Evolutionary conservation across 2,113 vertebrate genomes (phyloP).

Genomic region (Crypturellus undulatus): DNA sequence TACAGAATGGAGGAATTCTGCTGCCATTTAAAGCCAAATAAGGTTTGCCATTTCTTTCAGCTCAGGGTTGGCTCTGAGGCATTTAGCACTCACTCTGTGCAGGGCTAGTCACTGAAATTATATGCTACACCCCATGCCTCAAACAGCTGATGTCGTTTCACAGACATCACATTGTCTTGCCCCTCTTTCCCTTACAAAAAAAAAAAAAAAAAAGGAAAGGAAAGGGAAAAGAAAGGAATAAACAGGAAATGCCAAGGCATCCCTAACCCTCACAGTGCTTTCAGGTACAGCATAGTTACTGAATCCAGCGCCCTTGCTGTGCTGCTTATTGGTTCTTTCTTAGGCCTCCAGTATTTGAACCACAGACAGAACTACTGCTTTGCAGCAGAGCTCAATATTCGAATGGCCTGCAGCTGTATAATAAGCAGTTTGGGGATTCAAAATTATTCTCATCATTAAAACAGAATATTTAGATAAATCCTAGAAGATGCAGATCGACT

Average conservation of each 20-base stretch:
- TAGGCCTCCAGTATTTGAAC: conserved; percentile 2
- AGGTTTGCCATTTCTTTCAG: not conserved
- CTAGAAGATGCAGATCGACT: conserved; percentile 25
- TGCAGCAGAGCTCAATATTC: conserved; percentile 23
- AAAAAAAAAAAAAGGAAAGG: not conserved
- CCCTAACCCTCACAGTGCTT: not conserved
- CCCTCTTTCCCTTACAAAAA: not conserved
- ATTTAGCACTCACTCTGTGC: not conserved
- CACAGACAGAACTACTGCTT: not conserved
- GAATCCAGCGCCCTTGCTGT: not conserved
- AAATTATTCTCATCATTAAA: conserved; percentile 47
- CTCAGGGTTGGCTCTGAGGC: not conserved
- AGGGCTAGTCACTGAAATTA: not conserved
- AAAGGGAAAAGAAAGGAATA: not conserved
- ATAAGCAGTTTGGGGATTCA: conserved; percentile 14
- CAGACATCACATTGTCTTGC: not conserved
- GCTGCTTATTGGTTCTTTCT: not conserved
- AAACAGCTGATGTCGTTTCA: not conserved
- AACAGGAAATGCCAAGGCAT: not conserved
- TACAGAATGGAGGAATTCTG: not conserved
- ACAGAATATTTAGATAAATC: conserved; percentile 40
- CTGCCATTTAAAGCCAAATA: not conserved
- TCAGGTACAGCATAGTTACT: not conserved
- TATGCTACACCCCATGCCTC: not conserved
- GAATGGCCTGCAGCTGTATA: conserved; percentile 41